These are phyloP conservation scores for Mongoloraphidia duomilia DNA, from an alignment of 2,888 invertebrate genomes.

Conservation along the genomic window DNA sequence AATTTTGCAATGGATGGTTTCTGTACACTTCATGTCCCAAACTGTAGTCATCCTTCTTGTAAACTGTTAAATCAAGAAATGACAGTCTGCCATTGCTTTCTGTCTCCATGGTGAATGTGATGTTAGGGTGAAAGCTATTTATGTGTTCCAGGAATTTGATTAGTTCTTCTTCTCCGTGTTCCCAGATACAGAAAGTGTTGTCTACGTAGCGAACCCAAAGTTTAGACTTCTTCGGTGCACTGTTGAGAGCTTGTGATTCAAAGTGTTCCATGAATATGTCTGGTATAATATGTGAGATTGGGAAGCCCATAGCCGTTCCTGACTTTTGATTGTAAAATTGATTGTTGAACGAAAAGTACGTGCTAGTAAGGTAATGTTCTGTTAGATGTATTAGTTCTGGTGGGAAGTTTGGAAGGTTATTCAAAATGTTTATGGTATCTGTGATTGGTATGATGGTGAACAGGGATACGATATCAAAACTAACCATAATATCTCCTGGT, in stretches of 20 bases:
- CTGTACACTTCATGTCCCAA: conserved; percentile 12
- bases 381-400: conserved; percentile 32
- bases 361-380: conserved; percentile 1
- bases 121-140: conserved; percentile 6
- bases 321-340: conserved; percentile 5
- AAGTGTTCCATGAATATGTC: conserved; percentile 12
- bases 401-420: background rate
- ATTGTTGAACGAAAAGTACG: conserved; percentile 1
- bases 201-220: conserved; percentile 13
- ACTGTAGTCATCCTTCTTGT: conserved; percentile 4
- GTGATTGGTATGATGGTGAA: background rate
- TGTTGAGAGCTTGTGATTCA: conserved; percentile 9
- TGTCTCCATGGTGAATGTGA: conserved; percentile 11
- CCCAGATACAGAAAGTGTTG: conserved; percentile 10
- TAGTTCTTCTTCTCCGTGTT: conserved; percentile 3
- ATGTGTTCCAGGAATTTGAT: conserved; percentile 6
- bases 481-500: no score
- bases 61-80: conserved; percentile 12
- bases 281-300: conserved; percentile 12
- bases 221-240: conserved; percentile 4
- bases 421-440: background rate
- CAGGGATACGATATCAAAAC: no score
- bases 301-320: conserved; percentile 13
- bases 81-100: conserved; percentile 11
- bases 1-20: conserved; percentile 9